Percentiles rank a stretch among this genome's conserved stretches.
Conservation (phyloP, 2,888 invertebrate species). For the Lochmaea crataegi region DNA sequence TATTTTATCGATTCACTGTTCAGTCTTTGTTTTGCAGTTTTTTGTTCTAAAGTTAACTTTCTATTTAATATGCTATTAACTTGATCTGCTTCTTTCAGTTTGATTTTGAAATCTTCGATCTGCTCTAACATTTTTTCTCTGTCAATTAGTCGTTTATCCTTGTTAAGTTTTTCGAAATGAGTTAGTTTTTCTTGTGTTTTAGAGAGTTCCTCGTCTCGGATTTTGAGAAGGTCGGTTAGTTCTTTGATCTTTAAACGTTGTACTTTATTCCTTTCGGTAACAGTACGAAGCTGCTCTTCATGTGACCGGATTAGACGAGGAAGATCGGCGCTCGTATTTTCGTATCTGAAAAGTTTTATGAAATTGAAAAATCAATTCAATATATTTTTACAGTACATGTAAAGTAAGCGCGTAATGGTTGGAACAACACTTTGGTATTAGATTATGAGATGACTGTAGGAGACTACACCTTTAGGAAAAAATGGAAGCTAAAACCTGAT, state of each 20-base stretch:
- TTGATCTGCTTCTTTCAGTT: conserved; percentile 71
- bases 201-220: conserved; percentile 75
- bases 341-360: conserved; percentile 68
- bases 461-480: too few species aligned
- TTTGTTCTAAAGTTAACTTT: conserved; percentile 77
- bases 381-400: too few species aligned
- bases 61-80: conserved; percentile 76
- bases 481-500: too few species aligned
- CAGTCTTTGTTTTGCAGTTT: conserved; percentile 79
- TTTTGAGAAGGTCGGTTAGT: conserved; percentile 73
- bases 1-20: conserved; percentile 76
- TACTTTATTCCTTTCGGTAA: conserved; percentile 77
- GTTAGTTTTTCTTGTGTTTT: conserved; percentile 76
- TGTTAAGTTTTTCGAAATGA: conserved; percentile 75
- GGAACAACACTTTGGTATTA: too few species aligned
- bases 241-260: conserved; percentile 74
- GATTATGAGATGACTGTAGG: too few species aligned
- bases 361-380: too few species aligned
- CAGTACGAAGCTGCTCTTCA: conserved; percentile 80
- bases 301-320: conserved; percentile 82
- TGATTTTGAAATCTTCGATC: conserved; percentile 69
- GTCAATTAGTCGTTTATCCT: conserved; percentile 68
- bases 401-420: too few species aligned
- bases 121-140: conserved; percentile 79
- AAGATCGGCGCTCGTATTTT: conserved; percentile 81